These are phyloP conservation scores for Crax fasciolata DNA, from an alignment of 2,797 vertebrate species.

Conservation along the genomic window DNA sequence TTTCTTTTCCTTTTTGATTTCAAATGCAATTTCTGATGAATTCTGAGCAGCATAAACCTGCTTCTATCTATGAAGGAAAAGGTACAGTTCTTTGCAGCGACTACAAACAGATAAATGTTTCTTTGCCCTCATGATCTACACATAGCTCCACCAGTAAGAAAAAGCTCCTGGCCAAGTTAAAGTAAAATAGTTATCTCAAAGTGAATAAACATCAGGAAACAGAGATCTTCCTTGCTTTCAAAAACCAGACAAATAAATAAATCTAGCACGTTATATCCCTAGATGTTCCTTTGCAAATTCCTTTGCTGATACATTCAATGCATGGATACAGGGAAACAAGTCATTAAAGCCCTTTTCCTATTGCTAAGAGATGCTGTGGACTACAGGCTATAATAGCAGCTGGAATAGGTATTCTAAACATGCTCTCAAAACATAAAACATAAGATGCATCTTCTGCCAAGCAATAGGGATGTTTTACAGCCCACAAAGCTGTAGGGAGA, in stretches of 20 bases:
- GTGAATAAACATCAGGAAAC: constrained; percentile 49
- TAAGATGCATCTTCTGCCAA: not conserved
- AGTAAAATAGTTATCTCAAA: constrained; percentile 46
- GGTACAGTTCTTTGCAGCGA: constrained; percentile 26
- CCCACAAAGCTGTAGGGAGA: not conserved
- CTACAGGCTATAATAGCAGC: not conserved
- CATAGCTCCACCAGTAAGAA: not conserved
- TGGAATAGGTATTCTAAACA: not conserved
- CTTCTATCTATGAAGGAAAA: constrained; percentile 27
- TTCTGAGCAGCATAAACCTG: constrained; percentile 35
- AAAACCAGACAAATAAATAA: not conserved
- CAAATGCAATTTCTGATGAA: constrained; percentile 34
- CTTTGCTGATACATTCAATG: not conserved
- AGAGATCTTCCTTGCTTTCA: not conserved
- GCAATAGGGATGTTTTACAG: not conserved
- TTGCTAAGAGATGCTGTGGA: not conserved
- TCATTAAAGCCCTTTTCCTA: not conserved
- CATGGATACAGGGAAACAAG: not conserved
- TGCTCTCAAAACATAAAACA: not conserved
- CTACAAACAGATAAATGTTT: constrained; percentile 62
- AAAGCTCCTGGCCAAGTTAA: constrained; percentile 28
- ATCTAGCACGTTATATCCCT: not conserved
- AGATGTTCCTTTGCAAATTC: not conserved
- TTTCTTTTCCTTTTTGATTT: constrained; percentile 65
- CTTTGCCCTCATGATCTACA: constrained; percentile 53